These are phyloP conservation scores for Nothobranchius furzeri DNA, from an alignment of 2,113 vertebrate species.

Conservation along the genomic window DNA sequence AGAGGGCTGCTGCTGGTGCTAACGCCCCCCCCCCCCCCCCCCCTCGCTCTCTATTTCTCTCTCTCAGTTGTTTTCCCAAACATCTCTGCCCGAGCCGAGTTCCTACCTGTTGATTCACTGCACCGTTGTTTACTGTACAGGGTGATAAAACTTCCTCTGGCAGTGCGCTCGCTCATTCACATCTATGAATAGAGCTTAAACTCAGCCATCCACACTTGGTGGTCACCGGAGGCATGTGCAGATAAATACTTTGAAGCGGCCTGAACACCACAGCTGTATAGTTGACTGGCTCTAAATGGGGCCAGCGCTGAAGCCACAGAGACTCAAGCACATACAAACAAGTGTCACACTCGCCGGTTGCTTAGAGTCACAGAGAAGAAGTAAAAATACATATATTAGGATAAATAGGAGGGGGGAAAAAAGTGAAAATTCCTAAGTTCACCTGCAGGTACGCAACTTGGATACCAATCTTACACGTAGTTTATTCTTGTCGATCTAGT, in stretches of 20 bases:
- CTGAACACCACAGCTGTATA: constrained; percentile 69
- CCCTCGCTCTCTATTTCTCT: background rate
- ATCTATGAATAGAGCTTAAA: constrained; percentile 79
- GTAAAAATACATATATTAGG: background rate
- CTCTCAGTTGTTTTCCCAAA: constrained; percentile 8
- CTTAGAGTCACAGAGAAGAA: constrained; percentile 17
- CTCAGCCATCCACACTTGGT: constrained; percentile 69
- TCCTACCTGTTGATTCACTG: constrained; percentile 76
- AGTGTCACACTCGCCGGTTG: constrained; percentile 23
- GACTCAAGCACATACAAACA: constrained; percentile 15
- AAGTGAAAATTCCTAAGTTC: constrained; percentile 54
- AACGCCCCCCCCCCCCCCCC: no score
- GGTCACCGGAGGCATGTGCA: constrained; percentile 76
- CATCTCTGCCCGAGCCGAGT: constrained; percentile 30
- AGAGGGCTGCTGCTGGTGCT: background rate
- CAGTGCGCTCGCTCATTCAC: constrained; percentile 74
- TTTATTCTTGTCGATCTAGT: constrained; percentile 78
- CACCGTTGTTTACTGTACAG: constrained; percentile 66
- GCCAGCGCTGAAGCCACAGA: constrained; percentile 56
- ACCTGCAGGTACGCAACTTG: constrained; percentile 69
- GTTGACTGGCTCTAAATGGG: constrained; percentile 70
- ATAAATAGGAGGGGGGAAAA: constrained; percentile 2
- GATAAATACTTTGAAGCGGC: constrained; percentile 77
- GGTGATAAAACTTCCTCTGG: constrained; percentile 68
- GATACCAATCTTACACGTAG: constrained; percentile 73